Base-by-base conservation (phyloP, 2,888 invertebrate species). In the Zhuqinia jingwanae region DNA sequence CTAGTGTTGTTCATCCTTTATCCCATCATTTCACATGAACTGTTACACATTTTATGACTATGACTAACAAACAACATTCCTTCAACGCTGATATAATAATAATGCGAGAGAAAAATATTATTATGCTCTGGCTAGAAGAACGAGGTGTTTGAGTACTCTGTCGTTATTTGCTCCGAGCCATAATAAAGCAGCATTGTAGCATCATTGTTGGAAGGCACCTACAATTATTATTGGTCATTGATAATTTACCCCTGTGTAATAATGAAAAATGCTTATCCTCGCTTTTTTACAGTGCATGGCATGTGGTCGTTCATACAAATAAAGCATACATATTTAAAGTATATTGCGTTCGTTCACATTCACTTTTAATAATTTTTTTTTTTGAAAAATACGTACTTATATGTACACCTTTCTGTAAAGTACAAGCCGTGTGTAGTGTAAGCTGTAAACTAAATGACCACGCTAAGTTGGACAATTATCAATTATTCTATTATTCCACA, bases 11-110 rank as follows among this genome's bases (percentile, higher is more conserved):
- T 65, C 25, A 36, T 53, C 15, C 27, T 53, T 75, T 75, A 53
- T 75, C 75, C 53, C 53, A 53, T 75, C 53, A 75, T 75, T 75
- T 75, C 75, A 50, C 75, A 30, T 75, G 75, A 75, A 53, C 53
- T 53, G 30, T 42, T 75, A 27, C 50, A 50, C 75, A 75, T 53
- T 75, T 36, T 36, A 36, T 36, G 36, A 36, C 36, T 36, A 53
- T 30, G 27, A 53, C 27, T 53, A 75, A 25, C 47, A 50, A n/a
- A n/a, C 53, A 30, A 75, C 75, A 75, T 53, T 75, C 30, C 50
- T 53, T 53, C 27, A 45, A 11, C 15, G 45, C 1, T 20, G 45
- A 68, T 68, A 68, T 45, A 20, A 45, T 45, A 20, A 45, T 68
- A 68, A 68, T 36, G 65, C 65, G 45, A 68, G 47, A 13, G 13